Conservation (phyloP, 2,888 invertebrate species). For the Drosophila paucipuncta region DNA sequence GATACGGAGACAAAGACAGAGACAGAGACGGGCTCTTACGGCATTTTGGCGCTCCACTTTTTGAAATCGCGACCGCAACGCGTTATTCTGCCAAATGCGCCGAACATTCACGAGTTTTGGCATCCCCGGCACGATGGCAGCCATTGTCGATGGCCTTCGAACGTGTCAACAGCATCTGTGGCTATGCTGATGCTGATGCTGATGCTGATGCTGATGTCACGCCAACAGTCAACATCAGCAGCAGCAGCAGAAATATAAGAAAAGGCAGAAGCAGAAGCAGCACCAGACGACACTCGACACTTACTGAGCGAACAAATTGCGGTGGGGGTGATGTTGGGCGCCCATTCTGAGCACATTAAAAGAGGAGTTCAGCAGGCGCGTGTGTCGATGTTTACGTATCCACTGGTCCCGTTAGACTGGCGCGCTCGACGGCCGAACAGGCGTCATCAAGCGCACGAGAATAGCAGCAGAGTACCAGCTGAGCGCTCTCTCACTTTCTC, state of each 20-base stretch:
- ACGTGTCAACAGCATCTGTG: conserved; percentile 79
- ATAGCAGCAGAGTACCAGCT: conserved; percentile 47
- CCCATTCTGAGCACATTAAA: conserved; percentile 37
- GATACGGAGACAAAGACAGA: background rate
- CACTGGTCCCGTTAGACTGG: conserved; percentile 78
- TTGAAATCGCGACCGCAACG: conserved; percentile 61
- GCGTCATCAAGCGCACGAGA: conserved; percentile 17
- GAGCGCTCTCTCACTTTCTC: conserved; percentile 10
- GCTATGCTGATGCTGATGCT: conserved; percentile 52
- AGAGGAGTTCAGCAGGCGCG: conserved; percentile 29
- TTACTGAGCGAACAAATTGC: conserved; percentile 30
- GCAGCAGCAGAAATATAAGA: conserved; percentile 4
- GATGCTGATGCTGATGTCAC: conserved; percentile 60
- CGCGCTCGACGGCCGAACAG: conserved; percentile 29
- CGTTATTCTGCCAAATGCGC: conserved; percentile 62
- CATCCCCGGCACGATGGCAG: conserved; percentile 38
- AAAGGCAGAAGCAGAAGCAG: conserved; percentile 5
- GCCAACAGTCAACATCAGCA: conserved; percentile 27
- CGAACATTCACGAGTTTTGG: conserved; percentile 50
- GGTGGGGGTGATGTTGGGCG: conserved; percentile 18
- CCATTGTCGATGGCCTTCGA: conserved; percentile 73
- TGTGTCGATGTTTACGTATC: conserved; percentile 75
- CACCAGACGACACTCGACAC: conserved; percentile 37
- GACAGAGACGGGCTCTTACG: conserved; percentile 37
- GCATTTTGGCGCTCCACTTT: conserved; percentile 61